Base-by-base conservation (phyloP, 2,797 vertebrate genomes). In the Buceros bicornis region DNA sequence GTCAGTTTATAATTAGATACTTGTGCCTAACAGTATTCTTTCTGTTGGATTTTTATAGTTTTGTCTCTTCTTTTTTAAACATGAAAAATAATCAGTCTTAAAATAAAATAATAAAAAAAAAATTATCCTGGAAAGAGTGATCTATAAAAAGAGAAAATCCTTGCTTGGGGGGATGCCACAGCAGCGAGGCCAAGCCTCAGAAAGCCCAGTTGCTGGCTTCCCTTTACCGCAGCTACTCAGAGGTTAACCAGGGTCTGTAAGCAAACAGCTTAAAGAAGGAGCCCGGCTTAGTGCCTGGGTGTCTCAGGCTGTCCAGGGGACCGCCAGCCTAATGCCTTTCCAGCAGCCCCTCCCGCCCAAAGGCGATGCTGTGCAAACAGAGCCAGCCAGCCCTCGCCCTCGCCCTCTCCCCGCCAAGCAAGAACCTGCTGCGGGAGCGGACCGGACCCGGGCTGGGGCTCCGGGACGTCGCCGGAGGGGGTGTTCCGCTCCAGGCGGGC, bases 251-350 rank as follows among this genome's bases (percentile, higher is more conserved):
- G 93, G 96, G 91, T 96, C 96, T 90, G 88, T 56, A 47, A 82
- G 93, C 76, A 97, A 95, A 95, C 81, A 87, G 96, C 97, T 97
- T 97, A 97, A 89, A 91, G 90, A 87, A 90, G 67, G 87, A 97
- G 62, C 90, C 76, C 73, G 11, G 95, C 95, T 97, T 95, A 97
- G 74, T 61, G 90, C 82, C 93, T 74, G 80, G 58, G 29, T 83
- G 86, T 88, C 93, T 94, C 8, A 65, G 93, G 84, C 85, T 47
- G 85, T 87, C 87, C 74, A n/a, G 4, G 60, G 74, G 74, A 51
- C 81, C 26, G 40, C 28, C 87, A 89, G 86, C 89, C 86, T 93
- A 94, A 95, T 76, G 93, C 93, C 91, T 43, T 88, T 24, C 43
- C 67, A 69, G 69, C 76, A 74, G 90, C 95, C 93, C 87, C 93